Evolutionary conservation across 1,140 invertebrate genomes (phyloP).

Genomic region (Penaeus japonicus): DNA sequence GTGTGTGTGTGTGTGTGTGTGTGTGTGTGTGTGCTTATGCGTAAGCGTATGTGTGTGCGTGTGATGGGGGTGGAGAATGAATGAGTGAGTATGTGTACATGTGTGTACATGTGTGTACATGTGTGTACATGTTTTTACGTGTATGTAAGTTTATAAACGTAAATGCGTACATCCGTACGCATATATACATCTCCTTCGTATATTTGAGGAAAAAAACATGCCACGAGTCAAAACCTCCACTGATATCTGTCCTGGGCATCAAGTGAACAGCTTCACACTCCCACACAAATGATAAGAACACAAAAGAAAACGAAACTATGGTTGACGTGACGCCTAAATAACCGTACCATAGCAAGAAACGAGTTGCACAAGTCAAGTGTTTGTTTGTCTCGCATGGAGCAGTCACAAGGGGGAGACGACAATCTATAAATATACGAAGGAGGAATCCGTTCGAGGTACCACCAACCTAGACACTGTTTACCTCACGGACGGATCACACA

Average conservation of each 20-base stretch:
- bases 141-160: constrained; percentile 20
- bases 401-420: constrained; percentile 16
- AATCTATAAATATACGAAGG: constrained; percentile 45
- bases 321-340: too few species aligned
- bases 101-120: background rate
- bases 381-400: too few species aligned
- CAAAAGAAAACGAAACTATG: too few species aligned
- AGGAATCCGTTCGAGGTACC: constrained; percentile 30
- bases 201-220: background rate
- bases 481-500: background rate
- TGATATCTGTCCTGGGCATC: too few species aligned
- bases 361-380: too few species aligned
- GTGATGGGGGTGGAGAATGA: background rate
- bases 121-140: background rate
- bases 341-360: too few species aligned
- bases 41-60: too few species aligned
- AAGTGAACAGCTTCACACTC: too few species aligned
- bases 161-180: constrained; percentile 14
- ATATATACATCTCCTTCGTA: background rate
- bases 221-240: too few species aligned
- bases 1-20: too few species aligned
- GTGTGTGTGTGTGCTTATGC: too few species aligned
- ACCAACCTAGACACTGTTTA: background rate
- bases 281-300: too few species aligned
- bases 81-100: background rate